phyloP scores from a whole-genome alignment of 2,888 invertebrate species.

The Serripes groenlandicus region DNA sequence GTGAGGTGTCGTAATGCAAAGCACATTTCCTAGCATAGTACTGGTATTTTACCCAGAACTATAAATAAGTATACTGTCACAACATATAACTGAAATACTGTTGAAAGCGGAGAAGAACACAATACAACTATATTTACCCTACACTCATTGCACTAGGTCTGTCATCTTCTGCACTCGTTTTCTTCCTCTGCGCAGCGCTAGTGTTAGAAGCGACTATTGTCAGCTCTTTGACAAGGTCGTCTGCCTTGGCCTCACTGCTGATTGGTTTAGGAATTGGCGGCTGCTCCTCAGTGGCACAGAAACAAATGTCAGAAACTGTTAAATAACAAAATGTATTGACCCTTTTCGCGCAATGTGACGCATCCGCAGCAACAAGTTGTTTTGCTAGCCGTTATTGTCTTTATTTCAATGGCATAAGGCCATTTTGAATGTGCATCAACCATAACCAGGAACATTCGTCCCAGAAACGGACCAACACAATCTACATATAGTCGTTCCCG shows the following conservation, averaged over 20 bases:
- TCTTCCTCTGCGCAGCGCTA: conserved; percentile 42
- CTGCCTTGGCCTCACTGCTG: conserved; percentile 41
- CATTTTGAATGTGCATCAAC: conserved; percentile 85
- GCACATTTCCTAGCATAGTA: too few relatives aligned
- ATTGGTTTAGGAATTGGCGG: conserved; percentile 61
- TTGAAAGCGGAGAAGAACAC: too few relatives aligned
- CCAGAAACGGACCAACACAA: conserved; percentile 74
- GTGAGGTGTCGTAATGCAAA: too few relatives aligned
- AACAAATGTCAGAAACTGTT: conserved; percentile 48
- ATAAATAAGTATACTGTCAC: too few relatives aligned
- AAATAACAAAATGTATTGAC: too few relatives aligned
- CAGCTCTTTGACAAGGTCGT: conserved; percentile 40
- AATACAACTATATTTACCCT: too few relatives aligned
- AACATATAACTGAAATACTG: too few relatives aligned
- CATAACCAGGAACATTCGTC: conserved; percentile 74
- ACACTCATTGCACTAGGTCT: conserved; percentile 59
- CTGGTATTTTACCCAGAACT: too few relatives aligned
- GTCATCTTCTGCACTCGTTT: conserved; percentile 56
- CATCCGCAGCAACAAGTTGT: too few relatives aligned
- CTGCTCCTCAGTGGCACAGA: conserved; percentile 47
- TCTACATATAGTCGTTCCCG: conserved; percentile 72
- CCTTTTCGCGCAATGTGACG: too few relatives aligned
- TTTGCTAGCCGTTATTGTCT: conserved; percentile 41
- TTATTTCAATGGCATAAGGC: conserved; percentile 82
- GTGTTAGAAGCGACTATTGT: conserved; percentile 50